phyloP scores from a whole-genome alignment of 1,140 invertebrate genomes.

The Drosophila pectinifera region DNA sequence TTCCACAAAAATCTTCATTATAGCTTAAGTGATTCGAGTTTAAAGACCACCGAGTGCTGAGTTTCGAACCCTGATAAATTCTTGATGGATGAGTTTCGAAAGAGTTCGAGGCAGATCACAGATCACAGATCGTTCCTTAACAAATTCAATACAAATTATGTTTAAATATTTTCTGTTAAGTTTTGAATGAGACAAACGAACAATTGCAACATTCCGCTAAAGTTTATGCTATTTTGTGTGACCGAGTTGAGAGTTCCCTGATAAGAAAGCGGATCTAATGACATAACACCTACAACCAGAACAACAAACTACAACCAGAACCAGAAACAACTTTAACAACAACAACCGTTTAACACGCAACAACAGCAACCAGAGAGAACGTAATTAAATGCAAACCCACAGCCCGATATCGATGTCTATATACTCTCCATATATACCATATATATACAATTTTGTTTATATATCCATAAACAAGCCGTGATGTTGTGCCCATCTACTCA shows the following conservation, averaged over 20 bases:
- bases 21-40: conserved; percentile 83
- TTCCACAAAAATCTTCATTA: conserved; percentile 74
- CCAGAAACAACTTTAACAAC: conserved; percentile 69
- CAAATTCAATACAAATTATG: conserved; percentile 15
- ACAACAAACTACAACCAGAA: conserved; percentile 68
- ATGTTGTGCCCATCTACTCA: conserved; percentile 74
- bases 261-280: conserved; percentile 54
- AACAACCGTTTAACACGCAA: conserved; percentile 76
- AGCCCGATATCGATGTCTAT: conserved; percentile 76
- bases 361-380: conserved; percentile 59
- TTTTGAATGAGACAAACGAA: conserved; percentile 28
- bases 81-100: conserved; percentile 63
- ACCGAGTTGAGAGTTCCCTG: conserved; percentile 41
- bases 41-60: conserved; percentile 81
- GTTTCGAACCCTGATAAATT: conserved; percentile 60
- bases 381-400: conserved; percentile 57
- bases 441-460: conserved; percentile 51
- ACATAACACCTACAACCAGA: conserved; percentile 71
- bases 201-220: conserved; percentile 31
- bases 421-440: conserved; percentile 53
- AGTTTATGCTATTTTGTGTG: conserved; percentile 20
- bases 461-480: conserved; percentile 57
- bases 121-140: conserved; percentile 35
- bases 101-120: conserved; percentile 33
- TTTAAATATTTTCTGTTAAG: conserved; percentile 35